phyloP scores from a whole-genome alignment of 2,113 vertebrate species.

The Murina feae region DNA sequence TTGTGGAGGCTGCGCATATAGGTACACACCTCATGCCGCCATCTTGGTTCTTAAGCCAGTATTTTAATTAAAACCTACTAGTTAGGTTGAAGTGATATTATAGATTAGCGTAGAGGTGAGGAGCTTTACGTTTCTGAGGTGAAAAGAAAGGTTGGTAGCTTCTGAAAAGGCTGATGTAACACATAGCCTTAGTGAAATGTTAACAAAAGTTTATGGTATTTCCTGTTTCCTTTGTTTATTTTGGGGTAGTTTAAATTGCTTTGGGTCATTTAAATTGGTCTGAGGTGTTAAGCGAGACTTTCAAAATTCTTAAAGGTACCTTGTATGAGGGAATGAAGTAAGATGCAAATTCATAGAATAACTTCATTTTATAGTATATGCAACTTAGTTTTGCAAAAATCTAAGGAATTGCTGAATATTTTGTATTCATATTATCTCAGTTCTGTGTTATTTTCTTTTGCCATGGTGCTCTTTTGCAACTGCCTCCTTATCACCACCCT shows the following conservation, averaged over 20 bases:
- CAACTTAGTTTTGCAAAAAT: slow-evolving; percentile 40
- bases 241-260: slow-evolving; percentile 26
- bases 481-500: not conserved
- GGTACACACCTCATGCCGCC: too few species aligned
- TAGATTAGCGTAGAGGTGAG: not conserved
- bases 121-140: not conserved
- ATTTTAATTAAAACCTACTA: not conserved
- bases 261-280: slow-evolving; percentile 38
- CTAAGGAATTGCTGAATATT: slow-evolving; percentile 19
- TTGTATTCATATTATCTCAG: not conserved
- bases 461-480: not conserved
- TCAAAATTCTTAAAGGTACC: slow-evolving; percentile 29
- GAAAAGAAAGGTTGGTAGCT: not conserved
- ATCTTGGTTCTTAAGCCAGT: too few species aligned
- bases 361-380: slow-evolving; percentile 34
- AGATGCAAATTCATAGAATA: not conserved
- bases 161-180: not conserved
- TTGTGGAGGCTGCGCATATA: too few species aligned
- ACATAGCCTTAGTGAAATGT: not conserved
- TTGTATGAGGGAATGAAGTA: not conserved
- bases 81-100: not conserved
- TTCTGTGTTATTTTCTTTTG: slow-evolving; percentile 19
- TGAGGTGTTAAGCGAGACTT: slow-evolving; percentile 14
- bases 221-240: slow-evolving; percentile 8
- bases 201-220: not conserved